Evolutionary conservation across 1,140 invertebrate genomes (phyloP).

Genomic region (Stratiolaelaps scimitus): DNA sequence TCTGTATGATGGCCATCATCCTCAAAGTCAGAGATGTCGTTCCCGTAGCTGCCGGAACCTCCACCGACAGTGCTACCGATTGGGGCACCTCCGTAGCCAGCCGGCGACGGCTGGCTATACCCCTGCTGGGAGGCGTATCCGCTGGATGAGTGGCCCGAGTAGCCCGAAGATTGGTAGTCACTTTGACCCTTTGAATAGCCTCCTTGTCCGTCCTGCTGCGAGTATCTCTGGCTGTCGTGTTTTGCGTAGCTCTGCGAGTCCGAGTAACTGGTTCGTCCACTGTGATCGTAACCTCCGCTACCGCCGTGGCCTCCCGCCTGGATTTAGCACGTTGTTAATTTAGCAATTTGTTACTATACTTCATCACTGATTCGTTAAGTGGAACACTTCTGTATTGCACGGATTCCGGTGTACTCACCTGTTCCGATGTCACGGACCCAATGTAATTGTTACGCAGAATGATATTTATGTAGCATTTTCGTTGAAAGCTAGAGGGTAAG

Average conservation of each 20-base stretch:
- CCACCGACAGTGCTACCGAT: too few species aligned
- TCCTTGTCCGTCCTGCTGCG: background rate
- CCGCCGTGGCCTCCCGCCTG: too few species aligned
- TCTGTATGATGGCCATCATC: background rate
- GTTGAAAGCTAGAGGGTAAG: too few species aligned
- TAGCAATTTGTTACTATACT: too few species aligned
- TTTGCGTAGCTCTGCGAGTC: slow-evolving; percentile 2
- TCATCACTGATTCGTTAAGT: too few species aligned
- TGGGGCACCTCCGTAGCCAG: background rate
- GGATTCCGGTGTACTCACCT: too few species aligned
- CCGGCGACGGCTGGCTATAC: slow-evolving; percentile 5
- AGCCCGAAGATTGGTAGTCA: slow-evolving; percentile 1
- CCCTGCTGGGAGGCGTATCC: background rate
- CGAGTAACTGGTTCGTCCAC: background rate
- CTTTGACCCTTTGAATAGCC: background rate
- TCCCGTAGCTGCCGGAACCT: background rate
- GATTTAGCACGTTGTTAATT: too few species aligned
- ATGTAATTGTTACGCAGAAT: too few species aligned
- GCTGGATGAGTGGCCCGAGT: background rate
- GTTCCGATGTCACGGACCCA: too few species aligned
- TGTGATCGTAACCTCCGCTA: too few species aligned
- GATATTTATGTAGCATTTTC: too few species aligned
- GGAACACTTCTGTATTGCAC: too few species aligned
- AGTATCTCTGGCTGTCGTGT: slow-evolving; percentile 6
- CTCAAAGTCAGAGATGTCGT: slow-evolving; percentile 8